Conservation (phyloP, 2,888 invertebrate species). For the Machimus rusticus region DNA sequence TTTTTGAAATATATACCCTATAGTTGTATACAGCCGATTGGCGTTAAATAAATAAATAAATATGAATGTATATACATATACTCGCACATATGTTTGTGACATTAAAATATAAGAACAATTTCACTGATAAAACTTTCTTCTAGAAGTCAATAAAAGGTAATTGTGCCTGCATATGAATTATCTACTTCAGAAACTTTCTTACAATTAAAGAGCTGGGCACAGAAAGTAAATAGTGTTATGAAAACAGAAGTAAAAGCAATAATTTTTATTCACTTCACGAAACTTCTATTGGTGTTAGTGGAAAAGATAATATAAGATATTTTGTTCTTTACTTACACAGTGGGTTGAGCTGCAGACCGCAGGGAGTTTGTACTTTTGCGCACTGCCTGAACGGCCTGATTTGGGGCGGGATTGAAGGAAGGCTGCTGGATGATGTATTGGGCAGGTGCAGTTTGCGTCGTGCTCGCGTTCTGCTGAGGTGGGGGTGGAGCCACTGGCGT, state of each 20-base stretch:
- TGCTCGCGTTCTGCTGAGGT: background rate
- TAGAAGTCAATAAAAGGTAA: no score
- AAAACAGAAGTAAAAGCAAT: background rate
- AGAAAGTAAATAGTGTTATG: background rate
- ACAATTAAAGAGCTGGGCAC: background rate
- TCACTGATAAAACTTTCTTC: no score
- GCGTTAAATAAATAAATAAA: no score
- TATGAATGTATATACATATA: no score
- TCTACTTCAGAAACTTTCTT: no score
- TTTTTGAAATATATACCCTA: no score
- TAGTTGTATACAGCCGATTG: no score
- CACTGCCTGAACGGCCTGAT: background rate
- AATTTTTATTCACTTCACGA: conserved; percentile 25
- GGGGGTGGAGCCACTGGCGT: conserved; percentile 49
- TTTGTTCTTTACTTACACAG: conserved; percentile 7
- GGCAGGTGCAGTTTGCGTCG: background rate
- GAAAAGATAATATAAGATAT: background rate
- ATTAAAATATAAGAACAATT: no score
- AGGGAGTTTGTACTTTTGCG: background rate
- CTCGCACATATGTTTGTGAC: no score
- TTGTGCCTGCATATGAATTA: no score
- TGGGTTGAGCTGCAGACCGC: background rate
- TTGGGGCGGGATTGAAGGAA: background rate
- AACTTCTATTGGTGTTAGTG: background rate
- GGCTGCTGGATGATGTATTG: conserved; percentile 12